Base-by-base conservation (phyloP, 2,113 vertebrate genomes). In the Hassar affinis region DNA sequence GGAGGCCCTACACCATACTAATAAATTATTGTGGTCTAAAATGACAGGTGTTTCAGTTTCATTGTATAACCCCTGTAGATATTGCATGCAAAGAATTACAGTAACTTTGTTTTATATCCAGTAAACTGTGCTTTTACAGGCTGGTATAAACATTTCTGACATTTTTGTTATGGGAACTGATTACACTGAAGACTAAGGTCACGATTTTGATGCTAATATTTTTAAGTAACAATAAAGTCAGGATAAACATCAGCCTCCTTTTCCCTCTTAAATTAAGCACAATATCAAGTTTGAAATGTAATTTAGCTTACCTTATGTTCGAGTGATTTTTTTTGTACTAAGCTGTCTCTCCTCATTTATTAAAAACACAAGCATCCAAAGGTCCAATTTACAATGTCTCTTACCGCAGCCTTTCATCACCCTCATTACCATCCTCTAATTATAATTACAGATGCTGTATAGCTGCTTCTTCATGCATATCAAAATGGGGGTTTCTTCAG, bases 361-460 rank as follows among this genome's bases (percentile, higher is more conserved):
- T 47, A 33, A 47, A 66, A 51, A 79, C n/a, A 49, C n/a, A 64
- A 79, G 45, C 78, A 64, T 79, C 27, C n/a, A 59, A 69, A 79
- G 59, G 38, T 77, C n/a, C 59, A 49, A 59, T 79, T 79, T 79
- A 47, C 4, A 22, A 79, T 79, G 62, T 66, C 59, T 54, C 62
- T 81, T 77, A 64, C 71, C 15, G n/a, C 33, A 54, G 51, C 51
- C 72, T 71, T 66, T 85, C 59, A 81, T 85, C 75, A 85, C 79
- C 66, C 72, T 84, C 59, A 84, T 84, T 81, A 61, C 62, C 85
- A 86, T 75, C 25, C 20, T 66, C 47, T 78, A 81, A 84, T 86
- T 84, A 86, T 64, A 86, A 86, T 86, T 84, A 78, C 82, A 86
- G 79, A 84, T 86, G 69, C 66, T 47, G 45, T 81, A 84, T 64